phyloP scores from a whole-genome alignment of 2,113 vertebrate genomes.

The Pantherophis guttatus region DNA sequence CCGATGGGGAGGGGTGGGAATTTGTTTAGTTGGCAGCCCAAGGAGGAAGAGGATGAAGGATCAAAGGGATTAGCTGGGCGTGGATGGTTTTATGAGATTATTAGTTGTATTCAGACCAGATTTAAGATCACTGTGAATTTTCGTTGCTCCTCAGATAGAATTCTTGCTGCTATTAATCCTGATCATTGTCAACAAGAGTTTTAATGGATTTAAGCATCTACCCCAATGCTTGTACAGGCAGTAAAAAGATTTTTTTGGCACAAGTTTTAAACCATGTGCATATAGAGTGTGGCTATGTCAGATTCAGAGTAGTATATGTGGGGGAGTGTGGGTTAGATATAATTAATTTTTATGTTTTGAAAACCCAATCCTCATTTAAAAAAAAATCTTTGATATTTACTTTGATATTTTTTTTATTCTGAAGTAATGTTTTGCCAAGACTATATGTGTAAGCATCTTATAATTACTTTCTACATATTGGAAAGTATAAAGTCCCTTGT shows the following conservation, averaged over 20 bases:
- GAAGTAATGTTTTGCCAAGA: constrained; percentile 5
- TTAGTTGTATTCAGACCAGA: not conserved
- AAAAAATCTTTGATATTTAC: not conserved
- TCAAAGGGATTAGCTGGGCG: not conserved
- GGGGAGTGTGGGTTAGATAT: not conserved
- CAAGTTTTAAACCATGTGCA: not conserved
- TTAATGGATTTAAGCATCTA: not conserved
- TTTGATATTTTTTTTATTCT: constrained; percentile 32
- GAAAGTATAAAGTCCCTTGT: constrained; percentile 44
- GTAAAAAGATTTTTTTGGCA: not conserved
- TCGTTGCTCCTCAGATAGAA: not conserved
- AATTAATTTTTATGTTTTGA: not conserved
- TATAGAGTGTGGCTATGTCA: not conserved
- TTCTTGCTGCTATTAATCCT: not conserved
- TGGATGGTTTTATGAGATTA: not conserved
- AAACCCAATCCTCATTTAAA: constrained; percentile 13
- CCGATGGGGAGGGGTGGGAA: not conserved
- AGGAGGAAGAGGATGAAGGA: not conserved
- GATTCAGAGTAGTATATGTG: not conserved
- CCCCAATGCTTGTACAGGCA: not conserved
- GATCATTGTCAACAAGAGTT: not conserved
- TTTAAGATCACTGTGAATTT: not conserved
- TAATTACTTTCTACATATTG: constrained; percentile 35
- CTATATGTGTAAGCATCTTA: not conserved
- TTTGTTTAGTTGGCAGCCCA: not conserved